Conservation (phyloP, 2,888 invertebrate genomes). For the Autographa pulchrina region DNA sequence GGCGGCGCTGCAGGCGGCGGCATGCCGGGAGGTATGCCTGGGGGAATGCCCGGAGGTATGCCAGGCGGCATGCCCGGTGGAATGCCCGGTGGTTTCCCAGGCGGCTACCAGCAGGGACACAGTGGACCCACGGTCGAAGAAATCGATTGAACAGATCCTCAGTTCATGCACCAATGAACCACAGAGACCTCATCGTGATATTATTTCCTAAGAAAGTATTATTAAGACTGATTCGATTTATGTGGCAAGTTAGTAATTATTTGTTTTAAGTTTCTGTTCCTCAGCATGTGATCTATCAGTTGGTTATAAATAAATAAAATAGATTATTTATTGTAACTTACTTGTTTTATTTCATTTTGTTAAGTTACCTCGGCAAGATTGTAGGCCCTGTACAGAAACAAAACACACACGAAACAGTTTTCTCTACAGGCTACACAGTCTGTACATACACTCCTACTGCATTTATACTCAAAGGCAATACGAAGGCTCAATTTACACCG, state of each 20-base stretch:
- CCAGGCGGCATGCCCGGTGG: conserved; percentile 36
- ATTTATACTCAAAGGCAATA: no score
- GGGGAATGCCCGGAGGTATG: not conserved
- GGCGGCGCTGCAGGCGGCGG: conserved; percentile 77
- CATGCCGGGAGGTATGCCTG: conserved; percentile 49
- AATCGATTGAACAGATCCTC: conserved; percentile 68
- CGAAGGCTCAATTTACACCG: no score
- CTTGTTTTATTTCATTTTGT: not conserved
- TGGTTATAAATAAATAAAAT: not conserved
- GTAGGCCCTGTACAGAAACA: no score
- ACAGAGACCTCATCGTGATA: conserved; percentile 19
- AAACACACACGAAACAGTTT: no score
- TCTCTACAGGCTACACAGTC: no score
- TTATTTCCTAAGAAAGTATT: conserved; percentile 14
- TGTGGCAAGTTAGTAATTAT: conserved; percentile 21
- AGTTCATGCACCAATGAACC: not conserved
- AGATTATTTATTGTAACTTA: not conserved
- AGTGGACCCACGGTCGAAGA: conserved; percentile 75
- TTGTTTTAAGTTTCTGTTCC: conserved; percentile 20
- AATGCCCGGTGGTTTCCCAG: conserved; percentile 73
- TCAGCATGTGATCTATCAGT: not conserved
- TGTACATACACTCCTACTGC: no score
- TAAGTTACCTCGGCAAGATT: no score
- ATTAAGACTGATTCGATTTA: conserved; percentile 46
- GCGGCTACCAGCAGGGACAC: conserved; percentile 42